Evolutionary conservation across 2,113 vertebrate species (phyloP).

Genomic region (Girardinichthys multiradiatus): DNA sequence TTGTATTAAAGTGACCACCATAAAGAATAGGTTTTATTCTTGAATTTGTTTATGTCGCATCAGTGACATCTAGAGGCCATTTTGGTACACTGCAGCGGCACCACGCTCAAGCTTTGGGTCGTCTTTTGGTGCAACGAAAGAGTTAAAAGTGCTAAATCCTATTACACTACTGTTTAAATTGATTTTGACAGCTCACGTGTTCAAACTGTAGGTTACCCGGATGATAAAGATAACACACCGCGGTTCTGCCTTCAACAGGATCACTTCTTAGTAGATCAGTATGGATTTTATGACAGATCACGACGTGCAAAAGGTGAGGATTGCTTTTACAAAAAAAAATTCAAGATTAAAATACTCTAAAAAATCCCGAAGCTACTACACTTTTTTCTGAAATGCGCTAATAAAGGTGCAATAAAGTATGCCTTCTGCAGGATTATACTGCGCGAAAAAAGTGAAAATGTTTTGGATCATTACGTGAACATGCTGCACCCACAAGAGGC

Average conservation of each 20-base stretch:
- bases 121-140: background rate
- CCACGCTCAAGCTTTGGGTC: too few species aligned
- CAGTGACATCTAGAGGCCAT: constrained; percentile 19
- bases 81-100: background rate
- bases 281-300: constrained; percentile 81
- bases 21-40: background rate
- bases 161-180: constrained; percentile 43
- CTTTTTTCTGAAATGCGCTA: too few species aligned
- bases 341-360: too few species aligned
- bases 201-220: background rate
- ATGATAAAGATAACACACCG: background rate
- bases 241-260: background rate
- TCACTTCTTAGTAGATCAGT: background rate
- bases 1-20: background rate
- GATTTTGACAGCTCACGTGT: constrained; percentile 56
- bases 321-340: background rate
- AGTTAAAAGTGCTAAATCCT: constrained; percentile 66
- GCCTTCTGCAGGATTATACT: background rate
- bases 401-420: background rate
- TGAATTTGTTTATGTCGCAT: background rate
- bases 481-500: constrained; percentile 6
- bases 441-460: background rate
- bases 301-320: constrained; percentile 82
- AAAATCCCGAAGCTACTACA: too few species aligned
- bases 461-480: constrained; percentile 27